Evolutionary conservation across 1,140 invertebrate species (phyloP).

Genomic region (Ruditapes philippinarum): DNA sequence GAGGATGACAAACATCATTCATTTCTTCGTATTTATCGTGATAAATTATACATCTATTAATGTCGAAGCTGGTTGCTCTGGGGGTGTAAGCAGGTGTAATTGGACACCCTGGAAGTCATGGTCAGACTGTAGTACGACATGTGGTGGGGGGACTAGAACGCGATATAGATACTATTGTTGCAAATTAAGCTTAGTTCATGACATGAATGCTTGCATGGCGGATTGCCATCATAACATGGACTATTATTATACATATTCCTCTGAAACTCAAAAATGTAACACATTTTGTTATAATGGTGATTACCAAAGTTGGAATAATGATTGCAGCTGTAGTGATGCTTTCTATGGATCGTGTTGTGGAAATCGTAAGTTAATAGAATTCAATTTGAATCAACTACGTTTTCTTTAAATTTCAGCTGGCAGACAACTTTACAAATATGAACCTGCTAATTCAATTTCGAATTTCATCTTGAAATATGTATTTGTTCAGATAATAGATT

Average conservation of each 20-base stretch:
- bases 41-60: no score
- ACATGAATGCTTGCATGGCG: neutral
- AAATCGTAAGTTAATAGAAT: conserved; percentile 50
- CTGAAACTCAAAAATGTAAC: conserved; percentile 53
- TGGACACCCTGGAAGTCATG: conserved; percentile 56
- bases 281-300: conserved; percentile 64
- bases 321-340: conserved; percentile 47
- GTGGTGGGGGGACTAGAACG: conserved; percentile 37
- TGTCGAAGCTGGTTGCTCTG: no score
- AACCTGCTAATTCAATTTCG: no score
- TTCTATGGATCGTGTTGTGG: conserved; percentile 59
- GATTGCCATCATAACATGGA: neutral
- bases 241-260: conserved; percentile 44
- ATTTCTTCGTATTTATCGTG: no score
- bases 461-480: no score
- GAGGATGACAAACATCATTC: no score
- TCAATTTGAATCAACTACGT: no score
- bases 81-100: neutral
- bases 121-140: conserved; percentile 47
- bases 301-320: neutral
- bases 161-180: conserved; percentile 40
- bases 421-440: no score
- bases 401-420: no score
- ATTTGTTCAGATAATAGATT: no score
- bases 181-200: neutral